These are phyloP conservation scores for Melieria crassipennis DNA, from an alignment of 2,888 invertebrate species.

Conservation along the genomic window DNA sequence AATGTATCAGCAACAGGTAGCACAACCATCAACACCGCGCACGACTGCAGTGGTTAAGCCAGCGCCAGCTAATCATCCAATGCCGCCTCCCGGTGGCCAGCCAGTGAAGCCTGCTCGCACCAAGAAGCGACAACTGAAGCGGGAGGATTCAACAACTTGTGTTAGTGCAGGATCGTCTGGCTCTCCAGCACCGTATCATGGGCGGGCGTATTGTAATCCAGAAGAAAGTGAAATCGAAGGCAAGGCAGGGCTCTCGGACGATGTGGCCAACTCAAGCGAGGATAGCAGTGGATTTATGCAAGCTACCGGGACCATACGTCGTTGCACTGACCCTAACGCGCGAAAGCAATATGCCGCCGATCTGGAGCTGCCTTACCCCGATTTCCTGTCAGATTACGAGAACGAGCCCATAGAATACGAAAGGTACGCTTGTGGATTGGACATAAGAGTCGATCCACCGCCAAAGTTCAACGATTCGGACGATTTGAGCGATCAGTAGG, in stretches of 20 bases:
- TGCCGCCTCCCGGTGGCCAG: slow-evolving; percentile 60
- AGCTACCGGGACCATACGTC: slow-evolving; percentile 54
- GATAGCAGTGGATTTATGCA: slow-evolving; percentile 57
- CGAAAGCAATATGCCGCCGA: slow-evolving; percentile 43
- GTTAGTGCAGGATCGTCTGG: slow-evolving; percentile 30
- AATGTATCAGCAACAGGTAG: slow-evolving; percentile 53
- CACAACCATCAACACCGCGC: slow-evolving; percentile 46
- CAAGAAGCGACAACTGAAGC: slow-evolving; percentile 62
- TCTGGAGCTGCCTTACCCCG: slow-evolving; percentile 68
- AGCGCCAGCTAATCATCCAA: slow-evolving; percentile 59
- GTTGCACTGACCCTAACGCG: slow-evolving; percentile 38
- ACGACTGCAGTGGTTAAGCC: slow-evolving; percentile 42
- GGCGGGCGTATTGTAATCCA: slow-evolving; percentile 55
- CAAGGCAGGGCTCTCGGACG: slow-evolving; percentile 62
- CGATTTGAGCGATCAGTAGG: slow-evolving; percentile 65
- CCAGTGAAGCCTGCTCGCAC: slow-evolving; percentile 67
- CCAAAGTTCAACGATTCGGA: slow-evolving; percentile 81
- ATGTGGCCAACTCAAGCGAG: slow-evolving; percentile 64
- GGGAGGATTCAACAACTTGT: slow-evolving; percentile 59
- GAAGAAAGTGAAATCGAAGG: slow-evolving; percentile 63
- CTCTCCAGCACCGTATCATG: slow-evolving; percentile 48
- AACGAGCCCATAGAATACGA: slow-evolving; percentile 71
- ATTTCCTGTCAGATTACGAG: slow-evolving; percentile 67
- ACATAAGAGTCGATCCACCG: slow-evolving; percentile 80
- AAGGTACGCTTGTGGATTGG: slow-evolving; percentile 78